Evolutionary conservation across 1,140 invertebrate species (phyloP), one percentile per base, ranked within the genome.

Genomic region (Mylabris phalerata): DNA sequence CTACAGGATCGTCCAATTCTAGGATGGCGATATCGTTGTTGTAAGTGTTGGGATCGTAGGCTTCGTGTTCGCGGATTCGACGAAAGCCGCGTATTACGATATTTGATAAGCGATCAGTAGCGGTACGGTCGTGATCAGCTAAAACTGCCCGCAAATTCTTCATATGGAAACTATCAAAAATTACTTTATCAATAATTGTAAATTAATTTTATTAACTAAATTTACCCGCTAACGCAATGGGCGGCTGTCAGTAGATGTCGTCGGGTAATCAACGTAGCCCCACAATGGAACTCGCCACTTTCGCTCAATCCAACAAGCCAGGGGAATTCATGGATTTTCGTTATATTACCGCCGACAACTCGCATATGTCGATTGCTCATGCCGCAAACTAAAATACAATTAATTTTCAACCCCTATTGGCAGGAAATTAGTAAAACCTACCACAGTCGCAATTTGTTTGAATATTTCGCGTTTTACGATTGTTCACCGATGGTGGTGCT

Each of bases 21-120:
- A 93, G 73, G 1, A 93, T 73, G 0, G 89, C 90, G 52, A 93
- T 90, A 65, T 93, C 91, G 67, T 92, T 89, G 69, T 91, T 84
- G 62, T 84, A 88, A 1, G 80, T 88, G 13, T 78, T 77, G 1
- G 78, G 69, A 70, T 89, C 83, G 72, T 87, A 92, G 43, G 84
- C 75, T 10, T 85, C 80, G 65, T 92, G 89, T 3, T 80, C 51
- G 2, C 67, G 77, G 0, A 80, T 67, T 1, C 71, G 71, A 24
- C 75, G 76, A 0, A 81, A 64, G 2, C 74, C 67, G 4, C 78
- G 61, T 0, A 71, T 63, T 26, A 67, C 50, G 25, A 67, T 67
- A 4, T 50, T 52, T 7, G 54, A 54, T 13, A 68, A 59, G 11
- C 69, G 56, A 13, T 71, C 63, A 3, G 66, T 27, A 11, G 70